Evolutionary conservation across 2,113 vertebrate genomes (phyloP), one percentile per base, ranked within the genome.

Genomic region (Perccottus glenii): DNA sequence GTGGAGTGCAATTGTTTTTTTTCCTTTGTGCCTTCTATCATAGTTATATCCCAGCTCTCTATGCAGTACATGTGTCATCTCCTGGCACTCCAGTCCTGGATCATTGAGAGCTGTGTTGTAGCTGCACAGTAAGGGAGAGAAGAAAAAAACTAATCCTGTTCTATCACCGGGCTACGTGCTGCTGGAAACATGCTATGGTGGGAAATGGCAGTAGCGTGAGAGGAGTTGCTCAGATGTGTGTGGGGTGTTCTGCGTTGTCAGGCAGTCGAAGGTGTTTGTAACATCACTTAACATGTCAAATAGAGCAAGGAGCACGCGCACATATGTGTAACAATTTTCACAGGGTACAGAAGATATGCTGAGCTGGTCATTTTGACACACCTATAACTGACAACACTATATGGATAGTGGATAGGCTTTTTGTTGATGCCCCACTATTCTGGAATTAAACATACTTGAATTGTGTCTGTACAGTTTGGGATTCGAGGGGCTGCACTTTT

Each of bases 1-100:
- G 62, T 56, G 11, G 32, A 52, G 61, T 53, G 46, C 16, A 40
- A 67, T 51, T 55, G 42, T 75, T 56, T 58, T 36, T n/a, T 55
- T 69, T 27, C 49, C 38, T 6, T 27, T 49, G 53, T 48, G 19
- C 64, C 73, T 78, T 81, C 59, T n/a, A 58, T 81, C 72, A 70
- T 27, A 62, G 50, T 67, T 46, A 64, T 35, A 38, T 14, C 47
- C 4, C 38, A 60, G 27, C 48, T 59, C 44, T 42, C 11, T 46
- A 40, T 59, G 68, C 70, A 70, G 40, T 14, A 49, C 63, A 52
- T 8, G 45, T 51, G 58, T 47, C 38, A 16, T 55, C 52, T 42
- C 36, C 55, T 44, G 11, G 47, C 57, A 43, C 6, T 10, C 19
- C 5, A 27, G 14, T 15, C 69, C 50, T 6, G 40, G 50, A 15